Percentiles rank a stretch among this genome's conserved stretches.
phyloP scores from a whole-genome alignment of 2,888 invertebrate genomes.

The Pogonocherus hispidulus region DNA sequence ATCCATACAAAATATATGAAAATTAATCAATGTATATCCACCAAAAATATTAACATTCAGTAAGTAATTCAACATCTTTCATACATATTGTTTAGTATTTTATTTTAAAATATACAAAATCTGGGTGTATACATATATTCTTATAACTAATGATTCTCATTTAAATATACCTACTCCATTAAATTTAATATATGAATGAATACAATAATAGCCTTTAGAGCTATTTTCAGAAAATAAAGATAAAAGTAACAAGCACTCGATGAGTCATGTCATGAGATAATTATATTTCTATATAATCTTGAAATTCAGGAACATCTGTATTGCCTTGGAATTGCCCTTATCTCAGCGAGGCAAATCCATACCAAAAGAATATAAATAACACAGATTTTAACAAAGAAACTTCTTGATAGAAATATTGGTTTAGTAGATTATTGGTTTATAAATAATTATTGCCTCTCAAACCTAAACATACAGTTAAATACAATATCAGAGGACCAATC shows the following conservation, averaged over 20 bases:
- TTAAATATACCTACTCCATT: too few species aligned
- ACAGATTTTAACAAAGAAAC: neutral
- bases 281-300: constrained; percentile 15
- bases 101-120: too few species aligned
- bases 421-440: neutral
- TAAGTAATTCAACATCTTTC: too few species aligned
- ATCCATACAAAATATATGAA: too few species aligned
- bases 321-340: constrained; percentile 17
- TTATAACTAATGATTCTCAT: too few species aligned
- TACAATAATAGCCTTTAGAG: constrained; percentile 7
- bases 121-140: too few species aligned
- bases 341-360: neutral
- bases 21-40: too few species aligned
- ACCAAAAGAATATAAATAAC: neutral
- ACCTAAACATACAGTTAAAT: too few species aligned
- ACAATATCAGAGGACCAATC: too few species aligned
- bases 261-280: constrained; percentile 28
- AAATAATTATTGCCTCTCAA: too few species aligned
- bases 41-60: too few species aligned
- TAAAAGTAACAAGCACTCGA: constrained; percentile 13
- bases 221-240: constrained; percentile 17
- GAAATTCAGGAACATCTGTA: constrained; percentile 20
- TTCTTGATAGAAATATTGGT: neutral
- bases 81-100: too few species aligned
- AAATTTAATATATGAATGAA: neutral